These are phyloP conservation scores for Ginglymostoma cirratum DNA, from an alignment of 2,113 vertebrate species.

Conservation along the genomic window DNA sequence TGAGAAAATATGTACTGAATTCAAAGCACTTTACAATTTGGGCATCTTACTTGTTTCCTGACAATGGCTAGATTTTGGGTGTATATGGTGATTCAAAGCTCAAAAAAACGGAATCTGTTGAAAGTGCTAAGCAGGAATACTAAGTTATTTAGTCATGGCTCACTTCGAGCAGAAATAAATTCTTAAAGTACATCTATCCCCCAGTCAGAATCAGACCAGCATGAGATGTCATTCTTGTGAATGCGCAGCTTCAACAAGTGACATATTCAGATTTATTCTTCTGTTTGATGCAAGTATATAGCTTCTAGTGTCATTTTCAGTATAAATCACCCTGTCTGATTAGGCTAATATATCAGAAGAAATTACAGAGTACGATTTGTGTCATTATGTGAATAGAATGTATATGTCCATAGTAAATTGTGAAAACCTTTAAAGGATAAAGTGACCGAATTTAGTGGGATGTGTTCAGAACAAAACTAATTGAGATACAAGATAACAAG, in stretches of 20 bases:
- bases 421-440: not conserved
- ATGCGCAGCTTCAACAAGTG: not conserved
- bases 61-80: not conserved
- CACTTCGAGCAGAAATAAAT: not conserved
- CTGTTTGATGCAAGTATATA: not conserved
- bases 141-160: not conserved
- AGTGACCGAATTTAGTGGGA: not conserved
- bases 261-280: not conserved
- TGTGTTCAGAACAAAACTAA: not conserved
- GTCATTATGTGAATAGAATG: not conserved
- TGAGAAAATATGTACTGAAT: not conserved
- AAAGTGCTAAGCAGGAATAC: not conserved
- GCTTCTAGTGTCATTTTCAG: not conserved
- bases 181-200: too few relatives aligned
- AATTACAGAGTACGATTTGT: not conserved
- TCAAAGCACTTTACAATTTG: not conserved
- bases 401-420: not conserved
- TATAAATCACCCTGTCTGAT: not conserved
- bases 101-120: not conserved
- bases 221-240: not conserved
- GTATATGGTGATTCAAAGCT: not conserved
- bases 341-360: not conserved
- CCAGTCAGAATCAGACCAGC: not conserved
- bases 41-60: not conserved
- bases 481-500: too few relatives aligned